Conservation (phyloP, 2,888 invertebrate species). For the Linnaemya tessellans region DNA sequence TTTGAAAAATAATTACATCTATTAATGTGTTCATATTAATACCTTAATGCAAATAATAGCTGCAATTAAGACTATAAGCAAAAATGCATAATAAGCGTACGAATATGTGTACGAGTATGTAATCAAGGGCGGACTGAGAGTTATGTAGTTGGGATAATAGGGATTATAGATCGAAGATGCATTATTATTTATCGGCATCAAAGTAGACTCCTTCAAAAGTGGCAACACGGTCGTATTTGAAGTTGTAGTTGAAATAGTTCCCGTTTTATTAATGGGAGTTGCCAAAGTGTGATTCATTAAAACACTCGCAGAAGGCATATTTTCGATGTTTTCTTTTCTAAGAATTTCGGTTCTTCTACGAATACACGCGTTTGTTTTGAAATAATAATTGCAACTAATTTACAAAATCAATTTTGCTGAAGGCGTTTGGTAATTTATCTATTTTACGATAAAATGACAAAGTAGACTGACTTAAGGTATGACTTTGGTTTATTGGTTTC, state of each 20-base stretch:
- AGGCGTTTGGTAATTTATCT: constrained; percentile 26
- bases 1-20: neutral
- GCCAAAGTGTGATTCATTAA: neutral
- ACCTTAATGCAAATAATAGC: constrained; percentile 57
- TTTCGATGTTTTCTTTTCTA: neutral
- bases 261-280: constrained; percentile 27
- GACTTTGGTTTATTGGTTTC: constrained; percentile 33
- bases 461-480: constrained; percentile 34
- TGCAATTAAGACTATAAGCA: constrained; percentile 41
- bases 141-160: constrained; percentile 21
- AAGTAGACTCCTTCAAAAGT: constrained; percentile 8
- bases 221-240: constrained; percentile 25
- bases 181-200: neutral
- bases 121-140: constrained; percentile 19
- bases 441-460: constrained; percentile 36
- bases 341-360: neutral
- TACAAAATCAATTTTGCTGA: constrained; percentile 11
- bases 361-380: constrained; percentile 36
- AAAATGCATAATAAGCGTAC: constrained; percentile 41
- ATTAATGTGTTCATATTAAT: neutral
- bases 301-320: constrained; percentile 11
- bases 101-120: constrained; percentile 42
- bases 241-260: neutral
- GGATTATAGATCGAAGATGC: neutral
- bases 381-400: constrained; percentile 61